Conservation (phyloP, 2,888 invertebrate genomes). For the Aporophyla lueneburgensis region DNA sequence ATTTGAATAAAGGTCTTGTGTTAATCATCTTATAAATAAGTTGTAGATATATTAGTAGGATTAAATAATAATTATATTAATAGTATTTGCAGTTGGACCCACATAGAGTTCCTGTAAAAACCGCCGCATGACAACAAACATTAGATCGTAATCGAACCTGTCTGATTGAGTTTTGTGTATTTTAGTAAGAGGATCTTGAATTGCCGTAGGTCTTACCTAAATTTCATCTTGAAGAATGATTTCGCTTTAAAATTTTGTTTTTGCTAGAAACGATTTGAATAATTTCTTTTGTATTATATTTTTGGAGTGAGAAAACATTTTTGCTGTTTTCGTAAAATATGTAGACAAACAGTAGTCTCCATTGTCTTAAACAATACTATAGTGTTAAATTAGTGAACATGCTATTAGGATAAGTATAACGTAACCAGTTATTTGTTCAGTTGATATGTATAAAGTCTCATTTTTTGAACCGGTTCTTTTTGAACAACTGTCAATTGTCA, state of each 20-base stretch:
- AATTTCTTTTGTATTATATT: background rate
- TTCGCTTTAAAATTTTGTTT: background rate
- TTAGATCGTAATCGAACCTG: too few species aligned
- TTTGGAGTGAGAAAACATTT: background rate
- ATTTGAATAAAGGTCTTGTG: too few species aligned
- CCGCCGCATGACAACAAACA: background rate
- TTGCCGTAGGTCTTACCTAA: background rate
- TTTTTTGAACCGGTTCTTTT: slow-evolving; percentile 29
- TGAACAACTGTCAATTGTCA: slow-evolving; percentile 18
- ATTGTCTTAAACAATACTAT: background rate
- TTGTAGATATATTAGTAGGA: too few species aligned
- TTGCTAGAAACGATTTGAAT: background rate
- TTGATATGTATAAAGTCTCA: background rate
- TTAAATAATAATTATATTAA: background rate
- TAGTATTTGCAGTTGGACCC: background rate
- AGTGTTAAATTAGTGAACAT: background rate
- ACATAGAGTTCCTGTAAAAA: background rate
- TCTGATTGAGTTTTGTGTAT: background rate
- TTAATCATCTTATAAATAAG: too few species aligned
- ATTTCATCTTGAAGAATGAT: background rate
- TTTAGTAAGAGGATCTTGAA: background rate
- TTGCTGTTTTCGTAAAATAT: background rate
- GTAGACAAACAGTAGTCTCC: background rate
- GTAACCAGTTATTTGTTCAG: slow-evolving; percentile 1
- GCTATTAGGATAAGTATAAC: background rate